Evolutionary conservation across 2,113 vertebrate genomes (phyloP), one percentile per base, ranked within the genome.

Genomic region (Hemiprocne comata): DNA sequence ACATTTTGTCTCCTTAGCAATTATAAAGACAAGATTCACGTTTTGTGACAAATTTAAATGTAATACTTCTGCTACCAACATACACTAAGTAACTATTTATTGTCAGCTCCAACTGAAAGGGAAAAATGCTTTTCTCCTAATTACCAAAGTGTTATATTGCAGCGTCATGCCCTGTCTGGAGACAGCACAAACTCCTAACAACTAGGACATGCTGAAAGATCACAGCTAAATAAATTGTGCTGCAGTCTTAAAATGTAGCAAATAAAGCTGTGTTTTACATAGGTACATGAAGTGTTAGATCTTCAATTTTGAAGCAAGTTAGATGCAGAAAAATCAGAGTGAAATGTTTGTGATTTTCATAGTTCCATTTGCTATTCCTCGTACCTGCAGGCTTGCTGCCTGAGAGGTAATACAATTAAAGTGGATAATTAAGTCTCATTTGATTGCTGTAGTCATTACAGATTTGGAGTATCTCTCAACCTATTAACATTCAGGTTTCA

Each of bases 401-500:
- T 84, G 57, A 84, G 67, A 83, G 40, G 26, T n/a, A 85, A 38
- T 91, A 70, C 44, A 60, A 36, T 86, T 92, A 81, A 79, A 86
- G 69, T 65, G 71, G 29, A 81, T 89, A 95, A 77, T 89, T 87
- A 66, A 67, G 69, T 75, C 42, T 89, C 57, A 62, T 62, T 85
- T 53, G 87, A 36, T 53, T 89, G 72, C 24, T 36, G 7, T 67
- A 92, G 66, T 77, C 51, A 84, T 93, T 95, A 85, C 4, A 86
- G 82, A 36, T 87, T 81, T 77, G 19, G 48, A 89, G 48, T 60
- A 89, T 20, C 88, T 62, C 36, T 77, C 67, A 75, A 76, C 29
- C 11, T 83, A 70, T 89, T 93, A 97, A 80, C 69, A 80, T 71
- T 51, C 46, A 48, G 33, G 60, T 48, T 87, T 89, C 90, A 89